A percentile compares a stretch with the other conserved stretches of the same genome.
phyloP scores from a whole-genome alignment of 2,888 invertebrate species.

The Odontothrips loti region DNA sequence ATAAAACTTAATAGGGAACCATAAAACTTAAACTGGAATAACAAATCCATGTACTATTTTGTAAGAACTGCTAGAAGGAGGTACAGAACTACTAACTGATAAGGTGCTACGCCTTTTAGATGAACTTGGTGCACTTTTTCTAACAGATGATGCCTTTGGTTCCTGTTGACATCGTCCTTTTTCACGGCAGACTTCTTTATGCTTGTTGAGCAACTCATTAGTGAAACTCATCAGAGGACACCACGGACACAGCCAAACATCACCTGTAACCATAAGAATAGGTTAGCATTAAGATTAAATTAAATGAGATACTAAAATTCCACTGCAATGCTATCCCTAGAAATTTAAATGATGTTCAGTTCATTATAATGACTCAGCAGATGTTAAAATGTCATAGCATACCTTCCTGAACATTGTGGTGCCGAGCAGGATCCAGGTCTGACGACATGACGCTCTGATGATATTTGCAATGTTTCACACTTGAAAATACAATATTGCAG shows the following conservation, averaged over 20 bases:
- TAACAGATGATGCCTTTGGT: background rate
- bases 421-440: background rate
- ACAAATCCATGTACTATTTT: background rate
- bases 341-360: too few relatives aligned
- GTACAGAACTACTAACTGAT: background rate
- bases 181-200: background rate
- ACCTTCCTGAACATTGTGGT: background rate
- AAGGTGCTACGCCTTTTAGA: background rate
- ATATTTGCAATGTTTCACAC: background rate
- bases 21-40: background rate
- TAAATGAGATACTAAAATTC: too few relatives aligned
- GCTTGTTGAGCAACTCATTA: background rate
- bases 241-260: background rate
- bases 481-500: background rate
- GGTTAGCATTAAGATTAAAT: background rate
- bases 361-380: background rate
- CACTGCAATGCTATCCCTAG: too few relatives aligned
- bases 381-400: background rate
- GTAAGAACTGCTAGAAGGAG: background rate
- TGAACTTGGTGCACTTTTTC: background rate
- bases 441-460: background rate
- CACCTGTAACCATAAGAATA: background rate
- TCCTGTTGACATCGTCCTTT: background rate
- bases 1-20: too few relatives aligned
- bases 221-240: background rate